Percentiles rank a stretch among this genome's conserved stretches.
Conservation (phyloP, 2,113 vertebrate genomes). For the Nyctereutes procyonoides region DNA sequence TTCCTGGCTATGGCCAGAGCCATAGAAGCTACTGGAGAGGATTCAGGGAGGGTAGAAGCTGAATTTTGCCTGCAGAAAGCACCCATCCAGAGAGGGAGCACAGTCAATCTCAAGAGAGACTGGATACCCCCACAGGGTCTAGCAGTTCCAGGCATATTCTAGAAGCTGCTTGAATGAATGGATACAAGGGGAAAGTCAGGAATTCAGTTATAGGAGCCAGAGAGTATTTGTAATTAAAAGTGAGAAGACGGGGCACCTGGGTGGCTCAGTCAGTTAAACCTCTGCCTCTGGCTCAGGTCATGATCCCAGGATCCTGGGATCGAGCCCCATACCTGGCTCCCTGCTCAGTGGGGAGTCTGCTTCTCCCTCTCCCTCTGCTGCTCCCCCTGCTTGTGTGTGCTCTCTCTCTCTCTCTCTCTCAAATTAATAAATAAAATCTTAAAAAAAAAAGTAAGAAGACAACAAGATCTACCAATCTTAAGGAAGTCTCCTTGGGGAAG, state of each 20-base stretch:
- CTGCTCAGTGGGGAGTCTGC: background rate
- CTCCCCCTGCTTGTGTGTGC: background rate
- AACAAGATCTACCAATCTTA: background rate
- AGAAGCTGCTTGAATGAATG: background rate
- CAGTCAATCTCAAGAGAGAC: background rate
- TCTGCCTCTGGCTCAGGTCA: background rate
- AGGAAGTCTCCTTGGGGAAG: background rate
- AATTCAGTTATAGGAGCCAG: background rate
- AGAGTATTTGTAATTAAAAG: background rate
- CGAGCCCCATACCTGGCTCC: background rate
- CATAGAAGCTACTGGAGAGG: background rate
- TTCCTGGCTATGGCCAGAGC: background rate
- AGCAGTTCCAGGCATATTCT: background rate
- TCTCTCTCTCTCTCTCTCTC: background rate
- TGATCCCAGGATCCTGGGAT: background rate
- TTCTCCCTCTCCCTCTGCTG: background rate
- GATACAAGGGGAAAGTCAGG: background rate
- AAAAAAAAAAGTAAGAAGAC: background rate
- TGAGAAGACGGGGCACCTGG: background rate
- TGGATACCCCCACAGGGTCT: rapidly evolving
- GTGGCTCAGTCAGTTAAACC: background rate
- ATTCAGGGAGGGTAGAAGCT: background rate
- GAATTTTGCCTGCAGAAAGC: background rate
- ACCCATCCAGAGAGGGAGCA: background rate
- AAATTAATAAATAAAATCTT: background rate